A percentile compares a stretch with the other conserved stretches of the same genome.
phyloP scores from a whole-genome alignment of 2,888 invertebrate species.

The Athalia circularis region DNA sequence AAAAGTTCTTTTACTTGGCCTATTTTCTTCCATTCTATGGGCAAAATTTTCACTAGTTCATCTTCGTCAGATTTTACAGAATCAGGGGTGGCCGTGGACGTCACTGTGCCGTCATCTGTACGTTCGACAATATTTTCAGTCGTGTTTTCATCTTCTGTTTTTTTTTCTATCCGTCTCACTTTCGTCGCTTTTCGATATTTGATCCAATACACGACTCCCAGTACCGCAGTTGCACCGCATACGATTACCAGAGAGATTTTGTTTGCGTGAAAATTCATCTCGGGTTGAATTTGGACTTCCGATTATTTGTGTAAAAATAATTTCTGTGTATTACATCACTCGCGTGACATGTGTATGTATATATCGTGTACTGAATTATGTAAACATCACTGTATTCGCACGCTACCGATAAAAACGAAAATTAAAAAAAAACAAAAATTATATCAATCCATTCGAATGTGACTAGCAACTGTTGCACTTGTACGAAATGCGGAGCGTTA shows the following conservation, averaged over 20 bases:
- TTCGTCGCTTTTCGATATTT: constrained; percentile 18
- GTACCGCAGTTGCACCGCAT: constrained; percentile 22
- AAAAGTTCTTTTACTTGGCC: constrained; percentile 69
- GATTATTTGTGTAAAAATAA: neutral
- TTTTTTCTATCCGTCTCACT: neutral
- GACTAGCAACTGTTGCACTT: neutral
- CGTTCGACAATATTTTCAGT: neutral
- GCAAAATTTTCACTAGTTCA: neutral
- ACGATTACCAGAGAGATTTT: constrained; percentile 14
- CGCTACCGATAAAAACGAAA: neutral
- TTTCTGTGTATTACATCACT: neutral
- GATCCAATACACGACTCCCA: constrained; percentile 26
- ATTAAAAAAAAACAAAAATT: too few species aligned
- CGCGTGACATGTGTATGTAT: neutral
- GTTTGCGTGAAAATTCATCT: constrained; percentile 22
- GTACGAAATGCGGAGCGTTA: neutral
- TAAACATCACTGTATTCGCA: neutral
- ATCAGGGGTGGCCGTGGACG: neutral
- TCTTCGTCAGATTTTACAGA: neutral
- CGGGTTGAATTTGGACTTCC: neutral
- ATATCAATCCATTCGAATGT: neutral
- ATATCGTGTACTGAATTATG: neutral
- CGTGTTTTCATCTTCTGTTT: neutral
- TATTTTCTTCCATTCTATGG: constrained; percentile 67
- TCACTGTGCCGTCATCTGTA: neutral